These are phyloP conservation scores for Leptinotarsa undecemlineata DNA, from an alignment of 1,140 invertebrate genomes.

Conservation along the genomic window DNA sequence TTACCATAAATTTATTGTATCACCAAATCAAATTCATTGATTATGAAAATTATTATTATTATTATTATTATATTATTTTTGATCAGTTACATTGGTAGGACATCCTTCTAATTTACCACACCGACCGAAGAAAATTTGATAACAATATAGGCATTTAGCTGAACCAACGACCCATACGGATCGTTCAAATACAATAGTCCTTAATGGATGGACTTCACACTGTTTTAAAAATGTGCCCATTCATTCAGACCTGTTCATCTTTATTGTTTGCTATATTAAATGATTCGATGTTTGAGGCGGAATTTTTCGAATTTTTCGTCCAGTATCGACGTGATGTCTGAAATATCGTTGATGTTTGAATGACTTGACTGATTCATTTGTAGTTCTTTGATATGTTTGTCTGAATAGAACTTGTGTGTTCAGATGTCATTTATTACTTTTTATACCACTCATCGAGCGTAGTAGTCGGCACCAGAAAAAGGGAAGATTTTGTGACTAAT, in stretches of 20 bases:
- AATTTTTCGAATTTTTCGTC: constrained; percentile 8
- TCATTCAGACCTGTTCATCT: constrained; percentile 36
- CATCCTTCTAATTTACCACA: neutral
- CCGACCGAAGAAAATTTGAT: constrained; percentile 22
- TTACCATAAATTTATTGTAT: too few relatives aligned
- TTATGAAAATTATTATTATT: too few relatives aligned
- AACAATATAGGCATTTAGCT: constrained; percentile 31
- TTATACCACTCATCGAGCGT: too few relatives aligned
- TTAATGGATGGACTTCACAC: constrained; percentile 47
- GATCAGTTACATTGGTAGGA: neutral
- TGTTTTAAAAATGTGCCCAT: constrained; percentile 53
- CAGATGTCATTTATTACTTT: too few relatives aligned
- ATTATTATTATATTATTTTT: too few relatives aligned
- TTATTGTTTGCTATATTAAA: constrained; percentile 20
- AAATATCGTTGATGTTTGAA: constrained; percentile 1
- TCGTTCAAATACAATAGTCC: constrained; percentile 27
- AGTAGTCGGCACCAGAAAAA: too few relatives aligned
- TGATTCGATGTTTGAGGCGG: constrained; percentile 11
- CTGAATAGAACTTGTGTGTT: neutral
- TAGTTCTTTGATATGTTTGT: neutral
- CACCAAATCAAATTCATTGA: too few relatives aligned
- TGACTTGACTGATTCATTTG: constrained; percentile 5
- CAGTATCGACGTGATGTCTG: constrained; percentile 2
- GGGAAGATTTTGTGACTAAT: too few relatives aligned
- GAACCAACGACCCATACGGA: constrained; percentile 19